Conservation (phyloP, 2,888 invertebrate species). For the Biston betularia region DNA sequence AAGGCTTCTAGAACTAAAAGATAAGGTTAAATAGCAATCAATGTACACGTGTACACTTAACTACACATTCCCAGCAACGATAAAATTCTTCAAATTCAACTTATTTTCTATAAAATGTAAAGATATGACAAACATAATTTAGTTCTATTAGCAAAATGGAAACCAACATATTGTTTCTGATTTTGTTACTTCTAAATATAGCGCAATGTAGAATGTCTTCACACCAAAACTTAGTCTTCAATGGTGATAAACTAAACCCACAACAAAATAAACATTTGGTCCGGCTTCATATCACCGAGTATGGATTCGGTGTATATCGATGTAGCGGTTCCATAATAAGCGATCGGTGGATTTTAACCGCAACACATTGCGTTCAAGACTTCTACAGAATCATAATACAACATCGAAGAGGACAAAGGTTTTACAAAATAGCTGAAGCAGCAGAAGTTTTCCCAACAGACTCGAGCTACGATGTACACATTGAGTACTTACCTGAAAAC, state of each 20-base stretch:
- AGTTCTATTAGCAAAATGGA: conserved; percentile 14
- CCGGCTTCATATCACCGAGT: conserved; percentile 23
- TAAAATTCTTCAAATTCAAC: conserved; percentile 11
- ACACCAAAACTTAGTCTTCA: not conserved
- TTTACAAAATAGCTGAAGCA: conserved; percentile 32
- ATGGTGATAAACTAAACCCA: not conserved
- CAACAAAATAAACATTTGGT: conserved; percentile 36
- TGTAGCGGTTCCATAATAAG: conserved; percentile 54
- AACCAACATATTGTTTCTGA: not conserved
- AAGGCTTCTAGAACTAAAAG: not conserved
- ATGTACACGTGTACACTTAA: not conserved
- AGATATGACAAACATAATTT: not conserved
- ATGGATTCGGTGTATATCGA: not conserved
- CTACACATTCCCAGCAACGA: not conserved
- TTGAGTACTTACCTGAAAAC: conserved; percentile 4
- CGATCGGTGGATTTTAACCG: conserved; percentile 48
- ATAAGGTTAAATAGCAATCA: not conserved
- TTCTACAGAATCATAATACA: conserved; percentile 6
- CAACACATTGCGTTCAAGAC: conserved; percentile 51
- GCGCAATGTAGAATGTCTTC: not conserved
- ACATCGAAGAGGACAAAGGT: conserved; percentile 18
- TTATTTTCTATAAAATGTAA: conserved; percentile 4
- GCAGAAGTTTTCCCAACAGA: conserved; percentile 7
- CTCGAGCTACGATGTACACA: conserved; percentile 4
- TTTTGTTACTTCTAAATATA: not conserved